Base-by-base conservation (phyloP, 2,888 invertebrate genomes). In the Germaria angustata region DNA sequence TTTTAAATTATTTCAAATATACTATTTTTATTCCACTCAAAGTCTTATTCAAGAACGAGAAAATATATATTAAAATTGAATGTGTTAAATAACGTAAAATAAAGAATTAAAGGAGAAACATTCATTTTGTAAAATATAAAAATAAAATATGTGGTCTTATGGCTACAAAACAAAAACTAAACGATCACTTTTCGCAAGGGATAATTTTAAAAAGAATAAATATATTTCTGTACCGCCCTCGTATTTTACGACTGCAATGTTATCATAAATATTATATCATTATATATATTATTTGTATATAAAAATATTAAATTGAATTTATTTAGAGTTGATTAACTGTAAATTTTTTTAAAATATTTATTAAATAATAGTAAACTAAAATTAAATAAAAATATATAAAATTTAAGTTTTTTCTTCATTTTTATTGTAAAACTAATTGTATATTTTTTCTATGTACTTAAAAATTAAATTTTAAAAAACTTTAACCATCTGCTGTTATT, bases 401-500 rank as follows among this genome's bases (percentile, higher is more conserved):
- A 53, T 24, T 66, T 59, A 72, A 66, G 36, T 77, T 79, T 65
- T 55, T 41, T 59, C 9, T 32, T 32, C 32, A 61, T 61, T 39
- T 61, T 28, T 68, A 36, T 46, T 55, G 44, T 59, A 34, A 51
- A 69, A 75, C 39, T 59, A 57, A 46, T 44, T 75, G 57, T 69
- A 78, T 78, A 66, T 77, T 77, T 76, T 81, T 81, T 77, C 59
- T 61, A 81, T 77, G 61, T 72, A 72, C 28, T 53, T 53, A 59
- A 53, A 77, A 72, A 22, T 13, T 32, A 39, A 65, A 55, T 9
- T 28, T 63, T 32, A 59, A 13, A 53, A 61, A 77, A 46, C 69
- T 73, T 79, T 75, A 71, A 39, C 71, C 28, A 79, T 71, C 75
- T 79, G 79, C 71, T 82, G 82, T 79, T 79, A 79, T 82, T 82